phyloP scores from a whole-genome alignment of 23 tunicate species.

The Clavelina lepadiformis region DNA sequence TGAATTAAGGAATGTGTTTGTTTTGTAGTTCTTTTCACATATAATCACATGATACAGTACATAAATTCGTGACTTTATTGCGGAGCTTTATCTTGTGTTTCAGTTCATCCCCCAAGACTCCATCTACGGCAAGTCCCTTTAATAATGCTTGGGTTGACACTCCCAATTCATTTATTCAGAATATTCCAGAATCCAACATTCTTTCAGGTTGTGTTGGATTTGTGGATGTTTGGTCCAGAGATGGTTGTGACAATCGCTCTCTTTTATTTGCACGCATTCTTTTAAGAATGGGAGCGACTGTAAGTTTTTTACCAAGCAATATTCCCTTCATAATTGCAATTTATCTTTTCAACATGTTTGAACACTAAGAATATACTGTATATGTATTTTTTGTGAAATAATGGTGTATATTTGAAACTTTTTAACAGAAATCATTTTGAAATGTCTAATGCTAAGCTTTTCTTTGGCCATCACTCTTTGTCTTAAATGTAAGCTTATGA shows the following conservation, averaged over 20 bases:
- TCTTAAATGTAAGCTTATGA: too few relatives aligned
- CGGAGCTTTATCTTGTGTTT: too few relatives aligned
- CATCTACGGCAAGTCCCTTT: constrained; percentile 14
- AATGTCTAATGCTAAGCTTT: too few relatives aligned
- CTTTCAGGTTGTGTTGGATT: constrained; percentile 48
- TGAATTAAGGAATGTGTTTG: too few relatives aligned
- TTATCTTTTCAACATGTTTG: too few relatives aligned
- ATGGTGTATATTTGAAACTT: too few relatives aligned
- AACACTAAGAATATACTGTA: neutral
- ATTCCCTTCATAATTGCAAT: neutral
- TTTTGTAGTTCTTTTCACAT: too few relatives aligned
- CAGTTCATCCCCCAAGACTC: constrained; percentile 8
- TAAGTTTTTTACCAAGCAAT: constrained; percentile 32
- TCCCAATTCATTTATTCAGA: constrained; percentile 29
- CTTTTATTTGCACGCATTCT: constrained; percentile 42
- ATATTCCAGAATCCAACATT: constrained; percentile 38
- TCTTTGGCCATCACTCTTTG: too few relatives aligned
- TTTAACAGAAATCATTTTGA: too few relatives aligned
- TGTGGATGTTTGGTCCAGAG: constrained; percentile 76
- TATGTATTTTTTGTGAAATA: neutral
- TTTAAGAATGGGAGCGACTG: constrained; percentile 82
- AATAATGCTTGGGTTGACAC: constrained; percentile 27
- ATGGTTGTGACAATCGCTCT: constrained; percentile 72
- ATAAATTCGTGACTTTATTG: too few relatives aligned
- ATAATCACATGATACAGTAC: too few relatives aligned